A percentile compares a stretch with the other conserved stretches of the same genome.
phyloP scores from a whole-genome alignment of 2,797 vertebrate genomes.

The Gephyroberyx darwinii region DNA sequence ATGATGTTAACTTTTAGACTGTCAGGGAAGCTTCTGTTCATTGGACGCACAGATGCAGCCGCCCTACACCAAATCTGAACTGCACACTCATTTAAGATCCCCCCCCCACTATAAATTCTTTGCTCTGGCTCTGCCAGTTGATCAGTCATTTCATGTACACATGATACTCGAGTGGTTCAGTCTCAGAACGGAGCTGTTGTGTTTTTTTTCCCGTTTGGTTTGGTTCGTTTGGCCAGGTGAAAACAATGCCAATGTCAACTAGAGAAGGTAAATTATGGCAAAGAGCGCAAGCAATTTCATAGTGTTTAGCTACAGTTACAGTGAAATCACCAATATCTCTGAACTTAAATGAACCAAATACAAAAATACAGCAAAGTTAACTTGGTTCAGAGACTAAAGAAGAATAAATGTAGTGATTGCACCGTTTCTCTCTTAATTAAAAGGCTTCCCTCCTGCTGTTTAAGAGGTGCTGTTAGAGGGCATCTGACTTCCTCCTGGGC shows the following conservation, averaged over 20 bases:
- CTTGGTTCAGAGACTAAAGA: background rate
- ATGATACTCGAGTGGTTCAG: background rate
- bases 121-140: too few species aligned
- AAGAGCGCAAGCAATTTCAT: too few species aligned
- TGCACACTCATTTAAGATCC: too few species aligned
- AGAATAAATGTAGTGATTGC: background rate
- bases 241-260: too few species aligned
- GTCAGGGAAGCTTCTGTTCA: background rate
- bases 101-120: too few species aligned
- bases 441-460: slow-evolving; percentile 38
- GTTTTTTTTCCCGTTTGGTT: too few species aligned
- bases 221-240: too few species aligned
- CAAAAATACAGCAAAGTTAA: background rate
- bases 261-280: too few species aligned
- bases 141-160: too few species aligned
- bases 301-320: too few species aligned
- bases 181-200: too few species aligned
- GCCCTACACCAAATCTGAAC: too few species aligned
- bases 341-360: background rate
- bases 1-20: background rate
- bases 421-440: slow-evolving; percentile 46
- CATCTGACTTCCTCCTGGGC: slow-evolving; percentile 52
- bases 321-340: background rate
- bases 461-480: slow-evolving; percentile 55
- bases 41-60: background rate